Evolutionary conservation across 2,888 invertebrate species (phyloP).

Genomic region (Troglohyphantes excavatus): DNA sequence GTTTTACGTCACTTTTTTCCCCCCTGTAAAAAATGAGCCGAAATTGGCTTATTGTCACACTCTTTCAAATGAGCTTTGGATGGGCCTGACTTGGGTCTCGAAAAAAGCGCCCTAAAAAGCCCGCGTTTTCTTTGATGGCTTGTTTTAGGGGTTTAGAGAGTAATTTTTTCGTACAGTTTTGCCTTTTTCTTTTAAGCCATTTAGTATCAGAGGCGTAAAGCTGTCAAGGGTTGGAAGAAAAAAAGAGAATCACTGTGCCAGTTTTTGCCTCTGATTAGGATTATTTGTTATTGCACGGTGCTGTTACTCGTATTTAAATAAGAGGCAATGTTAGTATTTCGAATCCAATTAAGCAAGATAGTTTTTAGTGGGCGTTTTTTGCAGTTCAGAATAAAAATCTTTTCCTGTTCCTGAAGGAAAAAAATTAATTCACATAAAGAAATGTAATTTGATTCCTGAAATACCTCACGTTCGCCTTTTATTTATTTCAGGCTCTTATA

Average conservation of each 20-base stretch:
- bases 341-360: neutral
- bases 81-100: neutral
- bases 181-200: constrained; percentile 54
- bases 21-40: constrained; percentile 34
- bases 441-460: constrained; percentile 17
- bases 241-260: constrained; percentile 17
- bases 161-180: constrained; percentile 7
- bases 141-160: constrained; percentile 34
- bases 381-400: neutral
- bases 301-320: constrained; percentile 24
- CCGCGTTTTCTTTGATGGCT: constrained; percentile 47
- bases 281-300: constrained; percentile 23
- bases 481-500: neutral
- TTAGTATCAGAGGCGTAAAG: constrained; percentile 22
- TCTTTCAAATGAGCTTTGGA: constrained; percentile 67
- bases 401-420: neutral
- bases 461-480: constrained; percentile 8
- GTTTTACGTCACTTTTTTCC: constrained; percentile 66
- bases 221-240: neutral
- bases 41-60: constrained; percentile 74
- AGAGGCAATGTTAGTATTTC: constrained; percentile 12
- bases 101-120: constrained; percentile 57
- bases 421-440: constrained; percentile 1
- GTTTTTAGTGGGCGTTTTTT: neutral
- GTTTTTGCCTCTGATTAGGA: constrained; percentile 44